Conservation (phyloP, 2,888 invertebrate genomes). For the Lochmaea capreae region DNA sequence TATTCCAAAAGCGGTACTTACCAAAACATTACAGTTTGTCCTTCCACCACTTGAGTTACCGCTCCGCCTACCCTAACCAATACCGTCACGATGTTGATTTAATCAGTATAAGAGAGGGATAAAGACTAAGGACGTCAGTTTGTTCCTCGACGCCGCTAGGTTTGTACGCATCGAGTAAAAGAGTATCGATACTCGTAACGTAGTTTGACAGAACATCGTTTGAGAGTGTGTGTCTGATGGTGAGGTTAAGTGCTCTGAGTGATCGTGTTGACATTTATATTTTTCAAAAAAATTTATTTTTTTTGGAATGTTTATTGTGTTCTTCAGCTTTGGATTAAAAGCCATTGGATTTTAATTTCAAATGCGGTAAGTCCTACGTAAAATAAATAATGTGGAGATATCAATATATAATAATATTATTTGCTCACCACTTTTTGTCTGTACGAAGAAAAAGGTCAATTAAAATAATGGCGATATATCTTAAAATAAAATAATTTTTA, state of each 20-base stretch:
- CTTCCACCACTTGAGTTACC: constrained; percentile 5
- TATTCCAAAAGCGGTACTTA: not conserved
- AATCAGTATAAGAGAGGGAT: constrained; percentile 10
- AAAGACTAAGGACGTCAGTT: not conserved
- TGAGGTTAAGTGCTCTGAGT: not conserved
- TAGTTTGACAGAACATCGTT: not conserved
- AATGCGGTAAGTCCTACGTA: not conserved
- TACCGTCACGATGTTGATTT: constrained; percentile 7
- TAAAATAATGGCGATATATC: no score
- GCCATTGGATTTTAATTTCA: not conserved
- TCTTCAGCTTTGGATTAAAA: not conserved
- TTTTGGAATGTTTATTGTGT: not conserved
- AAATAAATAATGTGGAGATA: no score
- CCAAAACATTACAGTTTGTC: not conserved
- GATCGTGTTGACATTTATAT: not conserved
- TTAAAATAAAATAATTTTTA: no score
- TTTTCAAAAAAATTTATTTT: not conserved
- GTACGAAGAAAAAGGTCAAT: no score
- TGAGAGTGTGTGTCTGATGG: not conserved
- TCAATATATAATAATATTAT: no score
- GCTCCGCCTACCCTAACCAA: constrained; percentile 9
- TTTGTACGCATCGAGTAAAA: not conserved
- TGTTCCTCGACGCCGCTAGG: not conserved
- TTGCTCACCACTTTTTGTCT: no score
- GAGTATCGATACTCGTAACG: not conserved